A percentile compares a stretch with the other conserved stretches of the same genome.
phyloP scores from a whole-genome alignment of 2,797 vertebrate genomes.

The Podargus strigoides region DNA sequence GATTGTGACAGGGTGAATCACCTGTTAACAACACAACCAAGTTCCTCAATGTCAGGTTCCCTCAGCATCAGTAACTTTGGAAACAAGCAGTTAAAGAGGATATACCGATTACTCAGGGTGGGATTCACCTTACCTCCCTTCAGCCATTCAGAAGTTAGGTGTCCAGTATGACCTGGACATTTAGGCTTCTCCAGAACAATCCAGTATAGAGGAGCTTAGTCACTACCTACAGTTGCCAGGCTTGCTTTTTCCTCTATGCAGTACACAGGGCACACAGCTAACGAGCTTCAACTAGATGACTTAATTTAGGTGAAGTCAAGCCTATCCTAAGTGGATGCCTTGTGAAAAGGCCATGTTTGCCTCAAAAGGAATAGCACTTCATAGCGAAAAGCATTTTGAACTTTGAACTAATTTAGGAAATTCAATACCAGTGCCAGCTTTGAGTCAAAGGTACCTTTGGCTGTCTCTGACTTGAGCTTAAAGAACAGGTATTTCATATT shows the following conservation, averaged over 20 bases:
- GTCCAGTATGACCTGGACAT: background rate
- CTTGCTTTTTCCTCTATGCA: background rate
- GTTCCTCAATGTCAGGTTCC: background rate
- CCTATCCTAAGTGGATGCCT: background rate
- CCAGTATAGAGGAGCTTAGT: background rate
- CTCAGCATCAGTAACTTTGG: background rate
- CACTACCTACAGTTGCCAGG: background rate
- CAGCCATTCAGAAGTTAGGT: background rate
- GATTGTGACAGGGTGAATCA: background rate
- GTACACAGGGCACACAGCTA: background rate
- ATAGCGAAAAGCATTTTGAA: background rate
- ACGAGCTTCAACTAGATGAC: rapidly evolving
- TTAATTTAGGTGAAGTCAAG: background rate
- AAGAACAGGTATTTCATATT: background rate
- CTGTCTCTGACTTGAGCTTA: background rate
- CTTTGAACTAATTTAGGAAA: background rate
- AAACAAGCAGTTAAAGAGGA: background rate
- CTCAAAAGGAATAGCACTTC: background rate
- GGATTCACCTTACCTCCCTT: background rate
- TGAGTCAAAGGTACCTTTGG: background rate
- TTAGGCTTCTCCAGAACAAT: background rate
- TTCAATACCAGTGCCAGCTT: background rate
- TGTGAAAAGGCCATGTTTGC: background rate
- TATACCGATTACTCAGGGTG: background rate
- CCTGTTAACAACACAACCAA: background rate